Conservation (phyloP, 2,797 vertebrate species). For the Leptoclinus maculatus region DNA sequence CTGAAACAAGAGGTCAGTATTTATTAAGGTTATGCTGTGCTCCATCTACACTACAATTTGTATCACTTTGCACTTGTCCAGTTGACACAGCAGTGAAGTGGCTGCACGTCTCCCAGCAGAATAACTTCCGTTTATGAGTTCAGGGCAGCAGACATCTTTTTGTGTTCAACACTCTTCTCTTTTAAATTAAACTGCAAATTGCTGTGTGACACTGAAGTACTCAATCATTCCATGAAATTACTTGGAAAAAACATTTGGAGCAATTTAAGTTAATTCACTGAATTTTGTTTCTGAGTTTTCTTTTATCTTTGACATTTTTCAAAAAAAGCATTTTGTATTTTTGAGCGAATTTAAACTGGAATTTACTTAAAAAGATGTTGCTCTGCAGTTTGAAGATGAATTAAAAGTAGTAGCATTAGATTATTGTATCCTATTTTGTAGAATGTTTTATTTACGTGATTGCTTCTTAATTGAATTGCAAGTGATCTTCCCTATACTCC, state of each 20-base stretch:
- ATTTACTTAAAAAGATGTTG: background rate
- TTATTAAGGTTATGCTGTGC: background rate
- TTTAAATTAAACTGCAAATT: conserved; percentile 70
- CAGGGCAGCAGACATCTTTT: conserved; percentile 11
- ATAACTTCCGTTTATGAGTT: conserved; percentile 6
- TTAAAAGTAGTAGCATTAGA: background rate
- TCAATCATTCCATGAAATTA: conserved; percentile 6
- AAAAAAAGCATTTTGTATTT: background rate
- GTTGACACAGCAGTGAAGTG: background rate
- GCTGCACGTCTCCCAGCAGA: conserved; percentile 9
- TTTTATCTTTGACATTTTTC: background rate
- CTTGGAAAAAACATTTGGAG: conserved; percentile 19
- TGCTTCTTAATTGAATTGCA: conserved; percentile 11
- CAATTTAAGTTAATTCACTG: conserved; percentile 4
- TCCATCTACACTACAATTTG: background rate
- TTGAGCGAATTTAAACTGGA: background rate
- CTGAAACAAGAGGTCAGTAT: background rate
- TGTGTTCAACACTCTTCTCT: conserved; percentile 58
- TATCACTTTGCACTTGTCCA: conserved; percentile 6
- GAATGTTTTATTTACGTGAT: conserved; percentile 30
- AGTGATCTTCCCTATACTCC: conserved; percentile 26
- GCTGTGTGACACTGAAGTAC: conserved; percentile 19
- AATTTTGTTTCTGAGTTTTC: background rate
- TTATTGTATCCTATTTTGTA: background rate
- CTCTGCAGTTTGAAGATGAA: background rate